phyloP scores from a whole-genome alignment of 1,140 invertebrate genomes.

The Hyphantria cunea region DNA sequence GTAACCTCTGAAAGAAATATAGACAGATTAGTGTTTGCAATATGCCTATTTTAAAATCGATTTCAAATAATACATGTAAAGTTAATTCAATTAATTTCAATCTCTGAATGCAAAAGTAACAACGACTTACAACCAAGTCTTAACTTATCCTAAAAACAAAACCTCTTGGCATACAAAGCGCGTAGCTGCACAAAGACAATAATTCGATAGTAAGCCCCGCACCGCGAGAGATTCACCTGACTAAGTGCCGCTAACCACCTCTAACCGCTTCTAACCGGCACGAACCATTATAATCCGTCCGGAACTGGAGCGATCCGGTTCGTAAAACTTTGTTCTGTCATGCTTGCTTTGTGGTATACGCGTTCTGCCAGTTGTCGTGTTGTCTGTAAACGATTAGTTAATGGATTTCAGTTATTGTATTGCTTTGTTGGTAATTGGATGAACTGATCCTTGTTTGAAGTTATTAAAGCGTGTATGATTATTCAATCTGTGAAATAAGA shows the following conservation, averaged over 20 bases:
- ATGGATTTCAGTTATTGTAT: slow-evolving; percentile 41
- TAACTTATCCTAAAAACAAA: slow-evolving; percentile 22
- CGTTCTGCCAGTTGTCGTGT: slow-evolving; percentile 46
- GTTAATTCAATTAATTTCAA: not conserved
- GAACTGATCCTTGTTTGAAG: slow-evolving; percentile 5
- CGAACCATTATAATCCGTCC: slow-evolving; percentile 42
- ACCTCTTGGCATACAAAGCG: slow-evolving; percentile 28
- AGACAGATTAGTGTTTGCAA: too few species aligned
- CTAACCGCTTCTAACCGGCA: slow-evolving; percentile 43
- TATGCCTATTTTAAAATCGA: too few species aligned
- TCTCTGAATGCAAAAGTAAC: not conserved
- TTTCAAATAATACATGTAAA: not conserved
- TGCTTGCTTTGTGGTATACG: slow-evolving; percentile 61
- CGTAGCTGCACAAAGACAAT: slow-evolving; percentile 37
- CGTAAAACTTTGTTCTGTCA: slow-evolving; percentile 63
- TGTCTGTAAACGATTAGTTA: slow-evolving; percentile 43
- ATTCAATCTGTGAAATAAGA: too few species aligned
- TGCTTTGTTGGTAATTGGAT: slow-evolving; percentile 10
- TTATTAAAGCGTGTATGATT: not conserved
- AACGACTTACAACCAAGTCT: slow-evolving; percentile 9
- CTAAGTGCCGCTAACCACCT: slow-evolving; percentile 62
- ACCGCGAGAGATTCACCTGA: slow-evolving; percentile 56
- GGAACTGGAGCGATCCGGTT: slow-evolving; percentile 64
- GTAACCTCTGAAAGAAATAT: too few species aligned
- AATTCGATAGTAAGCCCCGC: slow-evolving; percentile 37